Conservation (phyloP, 2,888 invertebrate species). For the Acronicta psi region DNA sequence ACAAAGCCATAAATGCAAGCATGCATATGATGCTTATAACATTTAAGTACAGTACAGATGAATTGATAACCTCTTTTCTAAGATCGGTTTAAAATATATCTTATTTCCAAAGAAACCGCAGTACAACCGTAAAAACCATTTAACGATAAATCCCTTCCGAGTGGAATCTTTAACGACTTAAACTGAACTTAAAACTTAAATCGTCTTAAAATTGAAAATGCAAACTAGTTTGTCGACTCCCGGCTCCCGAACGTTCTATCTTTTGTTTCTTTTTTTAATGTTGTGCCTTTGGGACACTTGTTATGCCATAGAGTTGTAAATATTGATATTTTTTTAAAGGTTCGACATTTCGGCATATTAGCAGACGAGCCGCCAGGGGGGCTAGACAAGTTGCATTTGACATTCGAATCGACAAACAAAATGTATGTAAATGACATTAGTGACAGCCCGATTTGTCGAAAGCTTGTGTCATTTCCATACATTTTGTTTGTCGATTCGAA, state of each 20-base stretch:
- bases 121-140: conserved; percentile 58
- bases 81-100: not conserved
- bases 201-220: conserved; percentile 85
- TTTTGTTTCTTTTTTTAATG: conserved; percentile 63
- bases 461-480: no score
- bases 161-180: conserved; percentile 68
- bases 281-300: conserved; percentile 36
- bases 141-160: conserved; percentile 72
- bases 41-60: no score
- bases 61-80: not conserved
- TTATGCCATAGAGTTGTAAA: conserved; percentile 8
- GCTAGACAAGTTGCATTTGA: no score
- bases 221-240: conserved; percentile 77
- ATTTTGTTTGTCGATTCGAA: no score
- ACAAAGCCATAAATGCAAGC: no score
- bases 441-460: no score
- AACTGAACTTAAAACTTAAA: conserved; percentile 77
- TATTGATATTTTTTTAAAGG: no score
- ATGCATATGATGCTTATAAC: not conserved
- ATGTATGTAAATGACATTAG: no score
- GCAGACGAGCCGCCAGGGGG: no score
- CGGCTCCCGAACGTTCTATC: conserved; percentile 59
- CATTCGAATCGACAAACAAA: no score
- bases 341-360: no score
- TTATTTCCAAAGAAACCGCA: conserved; percentile 4